phyloP scores from a whole-genome alignment of 1,140 invertebrate species.

The Aethina tumida region DNA sequence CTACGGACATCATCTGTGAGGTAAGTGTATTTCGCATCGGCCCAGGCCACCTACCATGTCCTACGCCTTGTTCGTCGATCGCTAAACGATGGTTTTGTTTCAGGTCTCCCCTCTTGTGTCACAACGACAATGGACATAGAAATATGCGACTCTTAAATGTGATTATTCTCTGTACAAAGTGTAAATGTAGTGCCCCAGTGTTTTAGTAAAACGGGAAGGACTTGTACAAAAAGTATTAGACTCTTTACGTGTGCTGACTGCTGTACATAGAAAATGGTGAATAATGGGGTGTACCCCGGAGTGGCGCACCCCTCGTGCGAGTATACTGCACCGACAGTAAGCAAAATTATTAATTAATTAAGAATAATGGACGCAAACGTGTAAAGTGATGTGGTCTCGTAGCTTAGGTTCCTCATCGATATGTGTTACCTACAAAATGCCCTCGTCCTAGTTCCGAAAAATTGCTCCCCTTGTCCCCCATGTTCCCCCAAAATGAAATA shows the following conservation, averaged over 20 bases:
- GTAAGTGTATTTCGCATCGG: slow-evolving; percentile 24
- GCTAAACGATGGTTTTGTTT: slow-evolving; percentile 21
- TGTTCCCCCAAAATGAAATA: slow-evolving; percentile 3
- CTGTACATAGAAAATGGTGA: slow-evolving; percentile 32
- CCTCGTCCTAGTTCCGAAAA: slow-evolving; percentile 24
- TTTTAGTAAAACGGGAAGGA: slow-evolving; percentile 34
- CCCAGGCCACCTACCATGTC: not conserved
- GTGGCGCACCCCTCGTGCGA: slow-evolving; percentile 16
- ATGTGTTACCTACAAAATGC: slow-evolving; percentile 32
- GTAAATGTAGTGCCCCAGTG: slow-evolving; percentile 39
- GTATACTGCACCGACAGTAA: slow-evolving; percentile 20
- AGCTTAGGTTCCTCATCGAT: slow-evolving; percentile 33
- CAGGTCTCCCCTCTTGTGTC: slow-evolving; percentile 30
- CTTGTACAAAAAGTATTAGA: slow-evolving; percentile 39
- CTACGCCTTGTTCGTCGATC: not conserved
- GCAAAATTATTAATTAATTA: no score
- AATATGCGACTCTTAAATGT: slow-evolving; percentile 39
- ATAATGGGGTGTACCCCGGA: slow-evolving; percentile 23
- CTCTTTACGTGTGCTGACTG: slow-evolving; percentile 31
- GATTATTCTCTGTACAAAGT: slow-evolving; percentile 40
- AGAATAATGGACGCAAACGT: slow-evolving; percentile 25
- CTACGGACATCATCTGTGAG: slow-evolving; percentile 80
- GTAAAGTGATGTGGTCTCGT: slow-evolving; percentile 34
- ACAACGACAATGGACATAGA: slow-evolving; percentile 37
- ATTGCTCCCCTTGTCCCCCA: slow-evolving; percentile 7